phyloP scores from a whole-genome alignment of 2,888 invertebrate species.

The Clepsis dumicolana region DNA sequence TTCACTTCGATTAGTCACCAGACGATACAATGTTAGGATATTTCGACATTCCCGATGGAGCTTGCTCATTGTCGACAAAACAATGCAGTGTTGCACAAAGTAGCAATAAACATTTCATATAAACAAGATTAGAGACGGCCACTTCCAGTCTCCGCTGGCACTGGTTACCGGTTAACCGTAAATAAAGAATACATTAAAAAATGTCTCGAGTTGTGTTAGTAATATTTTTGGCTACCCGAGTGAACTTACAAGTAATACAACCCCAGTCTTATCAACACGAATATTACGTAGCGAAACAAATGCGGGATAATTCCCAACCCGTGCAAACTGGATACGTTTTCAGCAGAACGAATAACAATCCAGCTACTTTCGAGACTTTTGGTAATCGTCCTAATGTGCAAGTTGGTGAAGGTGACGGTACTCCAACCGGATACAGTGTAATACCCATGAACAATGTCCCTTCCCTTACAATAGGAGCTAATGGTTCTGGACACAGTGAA shows the following conservation, averaged over 20 bases:
- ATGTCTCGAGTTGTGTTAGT: conserved; percentile 61
- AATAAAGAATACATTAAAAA: conserved; percentile 45
- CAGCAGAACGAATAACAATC: conserved; percentile 54
- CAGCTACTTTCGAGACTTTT: conserved; percentile 50
- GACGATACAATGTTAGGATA: conserved; percentile 61
- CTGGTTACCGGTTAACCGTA: conserved; percentile 57
- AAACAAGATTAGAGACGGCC: conserved; percentile 63
- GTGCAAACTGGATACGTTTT: conserved; percentile 57
- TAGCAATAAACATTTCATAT: conserved; percentile 71
- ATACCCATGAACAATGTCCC: not conserved
- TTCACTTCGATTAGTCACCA: conserved; percentile 49
- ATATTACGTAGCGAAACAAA: conserved; percentile 57
- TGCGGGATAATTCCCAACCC: conserved; percentile 56
- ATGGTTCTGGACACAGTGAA: not conserved
- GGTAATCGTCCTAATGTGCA: conserved; percentile 41
- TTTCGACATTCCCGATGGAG: conserved; percentile 61
- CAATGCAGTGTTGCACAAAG: conserved; percentile 62
- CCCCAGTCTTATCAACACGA: conserved; percentile 56
- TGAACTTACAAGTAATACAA: conserved; percentile 48
- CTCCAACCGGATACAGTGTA: conserved; percentile 30
- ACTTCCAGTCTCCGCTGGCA: conserved; percentile 64
- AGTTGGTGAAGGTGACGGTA: conserved; percentile 15
- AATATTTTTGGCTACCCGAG: conserved; percentile 59
- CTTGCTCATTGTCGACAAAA: conserved; percentile 66
- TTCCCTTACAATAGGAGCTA: not conserved